Percentiles rank a stretch among this genome's conserved stretches.
These are phyloP conservation scores for Leucopsar rothschildi DNA, from an alignment of 2,113 vertebrate genomes.

Conservation along the genomic window DNA sequence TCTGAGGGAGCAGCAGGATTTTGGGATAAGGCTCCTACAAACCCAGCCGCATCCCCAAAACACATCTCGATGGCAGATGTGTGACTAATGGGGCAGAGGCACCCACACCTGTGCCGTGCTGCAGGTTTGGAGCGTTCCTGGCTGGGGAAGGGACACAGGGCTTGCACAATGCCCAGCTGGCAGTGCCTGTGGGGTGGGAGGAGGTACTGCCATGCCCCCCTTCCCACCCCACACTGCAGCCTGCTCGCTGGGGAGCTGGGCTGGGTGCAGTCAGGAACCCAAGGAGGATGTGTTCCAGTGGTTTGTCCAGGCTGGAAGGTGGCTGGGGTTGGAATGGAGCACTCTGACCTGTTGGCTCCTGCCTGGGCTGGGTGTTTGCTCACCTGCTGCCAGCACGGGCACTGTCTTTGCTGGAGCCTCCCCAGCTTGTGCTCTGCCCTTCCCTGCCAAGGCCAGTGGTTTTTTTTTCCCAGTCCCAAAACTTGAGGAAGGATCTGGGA, in stretches of 20 bases:
- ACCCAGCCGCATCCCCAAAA: not conserved
- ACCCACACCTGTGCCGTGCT: fast-evolving
- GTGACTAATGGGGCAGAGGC: not conserved
- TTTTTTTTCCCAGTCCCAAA: not conserved
- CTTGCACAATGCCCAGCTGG: not conserved
- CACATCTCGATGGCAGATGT: fast-evolving
- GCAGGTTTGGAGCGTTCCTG: not conserved
- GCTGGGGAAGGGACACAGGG: not conserved
- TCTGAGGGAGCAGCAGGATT: not conserved
- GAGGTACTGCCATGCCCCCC: fast-evolving
- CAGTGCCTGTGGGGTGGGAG: fast-evolving
- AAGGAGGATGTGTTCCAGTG: not conserved
- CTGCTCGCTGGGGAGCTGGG: not conserved
- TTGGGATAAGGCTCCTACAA: not conserved
- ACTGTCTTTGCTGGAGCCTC: not conserved
- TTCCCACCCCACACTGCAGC: not conserved
- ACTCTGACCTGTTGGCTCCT: not conserved
- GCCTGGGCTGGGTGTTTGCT: not conserved
- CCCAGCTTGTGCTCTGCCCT: not conserved
- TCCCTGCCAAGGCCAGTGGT: not conserved
- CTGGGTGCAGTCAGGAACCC: not conserved
- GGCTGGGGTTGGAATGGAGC: not conserved
- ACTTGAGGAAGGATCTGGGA: not conserved
- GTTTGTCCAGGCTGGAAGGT: not conserved
- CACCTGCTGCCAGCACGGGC: not conserved